Percentiles rank a stretch among this genome's conserved stretches.
Conservation (phyloP, 2,113 vertebrate species). For the Reinhardtius hippoglossoides region DNA sequence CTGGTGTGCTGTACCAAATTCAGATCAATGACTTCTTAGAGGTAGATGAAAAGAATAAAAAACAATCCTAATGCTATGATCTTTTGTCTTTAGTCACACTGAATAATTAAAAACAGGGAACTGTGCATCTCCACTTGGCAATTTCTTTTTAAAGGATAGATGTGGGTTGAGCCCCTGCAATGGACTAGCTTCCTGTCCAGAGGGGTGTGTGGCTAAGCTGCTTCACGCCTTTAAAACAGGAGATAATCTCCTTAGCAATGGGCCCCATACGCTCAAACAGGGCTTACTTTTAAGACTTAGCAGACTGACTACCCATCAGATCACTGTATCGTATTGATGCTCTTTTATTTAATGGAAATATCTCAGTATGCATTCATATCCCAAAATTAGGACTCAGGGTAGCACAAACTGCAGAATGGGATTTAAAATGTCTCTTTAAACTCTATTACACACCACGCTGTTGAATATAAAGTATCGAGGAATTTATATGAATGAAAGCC, state of each 20-base stretch:
- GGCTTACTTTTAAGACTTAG: constrained; percentile 45
- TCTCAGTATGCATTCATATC: neutral
- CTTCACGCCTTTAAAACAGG: constrained; percentile 53
- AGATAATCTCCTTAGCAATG: constrained; percentile 62
- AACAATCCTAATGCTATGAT: neutral
- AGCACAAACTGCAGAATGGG: constrained; percentile 11
- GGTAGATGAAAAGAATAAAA: neutral
- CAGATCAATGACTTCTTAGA: neutral
- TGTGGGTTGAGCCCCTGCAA: constrained; percentile 41
- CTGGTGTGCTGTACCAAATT: neutral
- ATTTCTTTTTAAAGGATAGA: constrained; percentile 10
- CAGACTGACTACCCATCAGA: constrained; percentile 30
- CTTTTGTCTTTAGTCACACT: neutral
- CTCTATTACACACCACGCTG: constrained; percentile 11
- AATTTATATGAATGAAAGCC: constrained; percentile 30
- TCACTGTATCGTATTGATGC: constrained; percentile 5
- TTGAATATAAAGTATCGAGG: constrained; percentile 18
- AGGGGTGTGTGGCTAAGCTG: constrained; percentile 52
- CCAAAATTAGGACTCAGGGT: constrained; percentile 23
- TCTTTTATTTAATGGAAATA: constrained; percentile 38
- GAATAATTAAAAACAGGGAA: constrained; percentile 3
- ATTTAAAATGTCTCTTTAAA: constrained; percentile 33
- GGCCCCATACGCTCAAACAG: constrained; percentile 45
- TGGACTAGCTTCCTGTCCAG: constrained; percentile 53
- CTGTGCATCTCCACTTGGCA: constrained; percentile 7